Base-by-base conservation (phyloP, 2,797 vertebrate species). In the Enteromius mattozi region DNA sequence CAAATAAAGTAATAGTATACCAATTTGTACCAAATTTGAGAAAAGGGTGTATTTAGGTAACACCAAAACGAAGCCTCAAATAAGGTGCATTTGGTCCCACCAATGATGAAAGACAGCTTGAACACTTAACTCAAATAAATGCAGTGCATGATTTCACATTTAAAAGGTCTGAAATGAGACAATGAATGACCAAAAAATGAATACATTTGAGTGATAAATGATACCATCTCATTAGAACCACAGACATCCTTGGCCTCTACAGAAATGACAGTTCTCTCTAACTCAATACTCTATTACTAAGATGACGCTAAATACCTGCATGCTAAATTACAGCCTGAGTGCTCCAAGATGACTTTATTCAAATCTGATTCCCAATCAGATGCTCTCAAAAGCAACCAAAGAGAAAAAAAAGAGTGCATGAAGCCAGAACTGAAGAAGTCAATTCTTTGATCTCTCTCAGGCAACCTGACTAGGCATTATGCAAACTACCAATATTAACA, bases 381-480 rank as follows among this genome's bases (percentile, higher is more conserved):
- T 13, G 19, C 3, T 2, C 30, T 17, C 19, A 56, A 70, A 24
- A 30, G 0, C n/a, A 27, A 27, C n/a, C 79, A 19, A 8, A 10
- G n/a, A 70, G 33, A 33, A 13, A 65, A 12, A 24, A 49, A 4
- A 17, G 19, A 40, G 80, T 6, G 37, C 5, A 8, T 40, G 45
- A 27, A 51, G 78, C 63, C 45, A 80, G 63, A 40, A 47, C 3
- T 6, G 56, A 49, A 30, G 33, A 82, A 30, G 71, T 76, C 63
- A 14, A 72, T 66, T 27, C 21, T 80, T 45, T 71, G 79, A 71
- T 87, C 68, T 65, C 47, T n/a, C 61, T 45, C 49, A 33, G 80
- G 49, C 13, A 66, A 56, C 59, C 66, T 86, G 85, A 86, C 78
- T 82, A 71, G 79, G 88, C 81, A 78, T 47, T 75, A 68, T 83